These are phyloP conservation scores for Dolichomitus sp. DNA, from an alignment of 2,888 invertebrate species.

Conservation along the genomic window DNA sequence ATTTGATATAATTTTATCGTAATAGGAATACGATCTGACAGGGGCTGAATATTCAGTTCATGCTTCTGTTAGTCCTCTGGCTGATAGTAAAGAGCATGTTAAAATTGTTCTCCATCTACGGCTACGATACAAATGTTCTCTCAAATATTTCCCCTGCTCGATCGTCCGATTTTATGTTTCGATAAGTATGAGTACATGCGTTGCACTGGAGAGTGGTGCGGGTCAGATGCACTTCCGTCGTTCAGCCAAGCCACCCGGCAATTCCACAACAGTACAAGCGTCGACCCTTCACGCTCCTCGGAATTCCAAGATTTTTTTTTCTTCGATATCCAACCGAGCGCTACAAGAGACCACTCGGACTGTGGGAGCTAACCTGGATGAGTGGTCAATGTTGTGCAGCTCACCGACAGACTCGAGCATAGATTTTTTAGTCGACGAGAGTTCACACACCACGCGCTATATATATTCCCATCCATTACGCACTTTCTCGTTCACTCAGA, in stretches of 20 bases:
- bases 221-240: conserved; percentile 24
- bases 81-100: not conserved
- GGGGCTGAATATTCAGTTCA: conserved; percentile 43
- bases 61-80: conserved; percentile 2
- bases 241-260: not conserved
- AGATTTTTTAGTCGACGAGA: conserved; percentile 9
- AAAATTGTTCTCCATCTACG: conserved; percentile 2
- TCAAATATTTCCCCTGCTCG: conserved; percentile 15
- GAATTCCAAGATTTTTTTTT: not conserved
- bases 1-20: conserved; percentile 51
- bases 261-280: conserved; percentile 6
- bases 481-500: conserved; percentile 8
- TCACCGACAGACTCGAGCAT: not conserved
- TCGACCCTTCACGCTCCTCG: not conserved
- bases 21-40: conserved; percentile 30
- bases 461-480: conserved; percentile 11
- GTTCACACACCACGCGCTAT: conserved; percentile 7
- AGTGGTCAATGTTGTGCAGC: conserved; percentile 28
- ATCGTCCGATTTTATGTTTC: conserved; percentile 3
- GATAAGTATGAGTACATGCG: conserved; percentile 12
- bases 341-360: not conserved
- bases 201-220: not conserved
- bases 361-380: not conserved
- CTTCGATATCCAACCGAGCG: conserved; percentile 4
- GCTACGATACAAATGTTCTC: conserved; percentile 6